Evolutionary conservation across 1,140 invertebrate genomes (phyloP).

Genomic region (Phymorhynchus buccinoides): DNA sequence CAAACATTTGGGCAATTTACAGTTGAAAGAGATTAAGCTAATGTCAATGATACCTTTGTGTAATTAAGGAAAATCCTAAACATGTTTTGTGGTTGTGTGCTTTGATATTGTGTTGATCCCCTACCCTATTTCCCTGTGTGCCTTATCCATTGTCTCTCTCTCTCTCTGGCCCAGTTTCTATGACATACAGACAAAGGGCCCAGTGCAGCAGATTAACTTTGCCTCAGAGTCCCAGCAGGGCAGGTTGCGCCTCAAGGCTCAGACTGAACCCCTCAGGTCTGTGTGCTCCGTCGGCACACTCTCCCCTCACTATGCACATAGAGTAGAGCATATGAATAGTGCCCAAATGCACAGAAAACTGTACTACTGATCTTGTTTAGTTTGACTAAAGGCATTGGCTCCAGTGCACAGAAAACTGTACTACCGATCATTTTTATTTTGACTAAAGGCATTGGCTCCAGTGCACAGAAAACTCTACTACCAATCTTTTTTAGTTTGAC

Average conservation of each 20-base stretch:
- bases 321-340: neutral
- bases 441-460: neutral
- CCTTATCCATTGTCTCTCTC: neutral
- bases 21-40: no score
- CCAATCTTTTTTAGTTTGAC: neutral
- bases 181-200: conserved; percentile 61
- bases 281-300: neutral
- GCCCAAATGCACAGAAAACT: no score
- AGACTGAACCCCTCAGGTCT: conserved; percentile 46
- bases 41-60: no score
- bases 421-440: neutral
- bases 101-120: neutral
- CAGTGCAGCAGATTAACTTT: conserved; percentile 66
- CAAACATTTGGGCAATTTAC: no score
- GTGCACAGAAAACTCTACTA: neutral
- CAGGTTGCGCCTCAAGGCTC: conserved; percentile 55
- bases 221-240: conserved; percentile 63
- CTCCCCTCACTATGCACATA: neutral
- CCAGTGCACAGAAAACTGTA: no score
- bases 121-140: neutral
- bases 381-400: neutral
- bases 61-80: neutral
- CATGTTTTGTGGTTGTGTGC: neutral
- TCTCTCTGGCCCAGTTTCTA: conserved; percentile 52
- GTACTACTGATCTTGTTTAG: neutral